phyloP scores from a whole-genome alignment of 2,888 invertebrate species.

The Monoplex corrugatus region DNA sequence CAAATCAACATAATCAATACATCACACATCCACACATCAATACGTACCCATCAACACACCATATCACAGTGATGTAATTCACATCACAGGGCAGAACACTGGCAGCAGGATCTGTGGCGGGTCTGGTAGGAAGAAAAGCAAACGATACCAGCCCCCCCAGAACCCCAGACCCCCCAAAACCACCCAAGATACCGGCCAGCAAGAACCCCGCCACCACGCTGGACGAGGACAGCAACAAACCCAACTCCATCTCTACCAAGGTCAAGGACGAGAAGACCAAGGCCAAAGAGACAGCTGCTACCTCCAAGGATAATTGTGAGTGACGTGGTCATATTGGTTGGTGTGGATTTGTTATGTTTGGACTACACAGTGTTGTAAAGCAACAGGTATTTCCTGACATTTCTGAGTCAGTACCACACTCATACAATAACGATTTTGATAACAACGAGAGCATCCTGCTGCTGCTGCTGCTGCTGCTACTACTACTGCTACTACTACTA shows the following conservation, averaged over 20 bases:
- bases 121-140: slow-evolving; percentile 58
- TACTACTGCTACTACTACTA: too few species aligned
- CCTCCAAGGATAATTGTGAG: slow-evolving; percentile 45
- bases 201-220: slow-evolving; percentile 54
- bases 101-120: slow-evolving; percentile 63
- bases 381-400: too few species aligned
- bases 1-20: too few species aligned
- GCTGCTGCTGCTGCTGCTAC: not conserved
- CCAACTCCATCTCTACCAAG: not conserved
- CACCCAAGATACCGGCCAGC: slow-evolving; percentile 5
- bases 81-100: slow-evolving; percentile 53
- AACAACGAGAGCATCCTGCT: too few species aligned
- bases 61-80: too few species aligned
- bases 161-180: slow-evolving; percentile 26
- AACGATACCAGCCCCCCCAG: slow-evolving; percentile 61
- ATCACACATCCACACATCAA: not conserved
- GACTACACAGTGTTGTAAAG: too few species aligned
- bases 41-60: too few species aligned
- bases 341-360: too few species aligned
- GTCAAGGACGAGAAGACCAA: slow-evolving; percentile 14
- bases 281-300: slow-evolving; percentile 29
- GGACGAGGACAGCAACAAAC: slow-evolving; percentile 53
- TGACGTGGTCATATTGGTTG: not conserved
- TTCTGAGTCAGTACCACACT: too few species aligned
- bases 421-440: too few species aligned